phyloP scores from a whole-genome alignment of 1,140 invertebrate genomes.

The Varroa destructor region DNA sequence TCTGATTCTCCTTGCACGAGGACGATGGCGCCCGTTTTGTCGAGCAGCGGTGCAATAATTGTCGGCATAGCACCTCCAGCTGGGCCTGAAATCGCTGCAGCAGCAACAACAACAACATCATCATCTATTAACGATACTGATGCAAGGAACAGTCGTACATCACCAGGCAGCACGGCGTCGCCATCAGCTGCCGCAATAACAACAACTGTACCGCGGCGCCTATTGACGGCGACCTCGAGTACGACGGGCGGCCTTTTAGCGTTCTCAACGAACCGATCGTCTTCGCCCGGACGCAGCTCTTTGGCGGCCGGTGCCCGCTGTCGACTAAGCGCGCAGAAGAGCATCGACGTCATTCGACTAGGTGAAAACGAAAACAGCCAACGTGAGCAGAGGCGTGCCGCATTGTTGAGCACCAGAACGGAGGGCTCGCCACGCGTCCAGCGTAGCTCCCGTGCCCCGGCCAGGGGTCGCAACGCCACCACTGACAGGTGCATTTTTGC shows the following conservation, averaged over 20 bases:
- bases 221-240: conserved; percentile 19
- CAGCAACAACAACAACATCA: background rate
- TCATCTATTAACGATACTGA: background rate
- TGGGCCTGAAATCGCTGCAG: background rate
- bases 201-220: background rate
- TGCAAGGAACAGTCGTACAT: background rate
- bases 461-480: background rate
- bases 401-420: conserved; percentile 9
- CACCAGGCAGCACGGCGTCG: background rate
- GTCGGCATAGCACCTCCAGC: too few species aligned
- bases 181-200: background rate
- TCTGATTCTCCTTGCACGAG: background rate
- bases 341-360: conserved; percentile 19
- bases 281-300: background rate
- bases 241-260: conserved; percentile 13
- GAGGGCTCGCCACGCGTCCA: conserved; percentile 1
- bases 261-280: background rate
- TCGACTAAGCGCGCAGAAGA: conserved; percentile 22
- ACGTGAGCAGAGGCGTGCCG: conserved; percentile 24
- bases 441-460: background rate
- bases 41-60: too few species aligned
- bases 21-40: background rate
- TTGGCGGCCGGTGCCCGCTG: background rate
- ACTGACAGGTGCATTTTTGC: conserved; percentile 18
- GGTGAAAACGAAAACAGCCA: conserved; percentile 14